phyloP scores from a whole-genome alignment of 2,113 vertebrate genomes.

The Callaeas wilsoni region DNA sequence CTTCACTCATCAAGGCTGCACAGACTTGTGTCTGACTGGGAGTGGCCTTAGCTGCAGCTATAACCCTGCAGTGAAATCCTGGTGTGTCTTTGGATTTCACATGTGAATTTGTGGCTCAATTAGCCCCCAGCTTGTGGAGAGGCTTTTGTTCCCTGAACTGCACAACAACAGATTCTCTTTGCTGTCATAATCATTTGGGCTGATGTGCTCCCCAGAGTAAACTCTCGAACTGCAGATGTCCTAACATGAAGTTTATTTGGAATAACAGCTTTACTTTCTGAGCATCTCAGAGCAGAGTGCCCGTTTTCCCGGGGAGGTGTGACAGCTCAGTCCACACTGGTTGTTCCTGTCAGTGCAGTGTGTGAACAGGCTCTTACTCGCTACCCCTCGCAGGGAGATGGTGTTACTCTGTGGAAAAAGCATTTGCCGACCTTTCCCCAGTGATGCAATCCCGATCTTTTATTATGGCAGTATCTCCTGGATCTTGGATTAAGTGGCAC shows the following conservation, averaged over 20 bases:
- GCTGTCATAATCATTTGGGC: not conserved
- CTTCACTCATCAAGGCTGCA: accelerated
- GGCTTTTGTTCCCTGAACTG: not conserved
- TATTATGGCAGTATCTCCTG: not conserved
- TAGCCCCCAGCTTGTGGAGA: too few relatives aligned
- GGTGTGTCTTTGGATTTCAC: not conserved
- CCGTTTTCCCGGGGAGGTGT: accelerated
- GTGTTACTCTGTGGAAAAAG: not conserved
- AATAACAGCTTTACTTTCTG: not conserved
- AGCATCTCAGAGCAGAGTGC: not conserved
- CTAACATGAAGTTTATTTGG: not conserved
- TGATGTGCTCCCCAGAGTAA: not conserved
- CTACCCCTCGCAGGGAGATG: not conserved
- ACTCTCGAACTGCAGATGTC: not conserved
- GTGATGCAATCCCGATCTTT: not conserved
- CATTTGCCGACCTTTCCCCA: accelerated
- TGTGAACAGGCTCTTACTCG: accelerated
- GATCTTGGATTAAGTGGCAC: too few relatives aligned
- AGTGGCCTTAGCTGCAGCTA: not conserved
- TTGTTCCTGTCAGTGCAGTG: not conserved
- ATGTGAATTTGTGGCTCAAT: not conserved
- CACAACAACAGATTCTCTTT: not conserved
- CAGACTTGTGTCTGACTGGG: not conserved
- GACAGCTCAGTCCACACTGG: accelerated
- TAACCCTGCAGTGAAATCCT: not conserved